A percentile compares a stretch with the other conserved stretches of the same genome.
Conservation (phyloP, 2,797 vertebrate species). For the Thunnus albacares region DNA sequence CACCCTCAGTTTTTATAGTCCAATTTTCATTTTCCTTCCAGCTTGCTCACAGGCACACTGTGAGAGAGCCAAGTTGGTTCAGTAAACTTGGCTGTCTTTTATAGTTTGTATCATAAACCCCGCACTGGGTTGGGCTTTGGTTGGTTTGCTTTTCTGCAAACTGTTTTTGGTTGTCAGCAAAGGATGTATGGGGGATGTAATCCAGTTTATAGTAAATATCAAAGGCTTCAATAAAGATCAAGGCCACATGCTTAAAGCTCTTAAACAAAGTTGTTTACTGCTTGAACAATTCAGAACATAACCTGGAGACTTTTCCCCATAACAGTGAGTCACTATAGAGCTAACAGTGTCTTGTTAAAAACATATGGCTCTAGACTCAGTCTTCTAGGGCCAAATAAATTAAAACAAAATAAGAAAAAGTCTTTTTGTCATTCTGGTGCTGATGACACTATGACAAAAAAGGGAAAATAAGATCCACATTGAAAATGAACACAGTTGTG, state of each 20-base stretch:
- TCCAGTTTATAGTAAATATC: slow-evolving; percentile 36
- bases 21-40: slow-evolving; percentile 43
- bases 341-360: not conserved
- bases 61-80: slow-evolving; percentile 29
- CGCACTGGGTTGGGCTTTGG: slow-evolving; percentile 39
- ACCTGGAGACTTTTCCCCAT: not conserved
- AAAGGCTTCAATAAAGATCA: slow-evolving; percentile 52
- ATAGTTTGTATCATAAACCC: slow-evolving; percentile 56
- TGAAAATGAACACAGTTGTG: not conserved
- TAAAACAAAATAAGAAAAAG: slow-evolving; percentile 7
- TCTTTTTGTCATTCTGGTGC: not conserved
- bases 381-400: slow-evolving; percentile 25
- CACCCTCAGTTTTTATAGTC: slow-evolving; percentile 48
- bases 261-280: slow-evolving; percentile 20
- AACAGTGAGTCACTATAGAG: not conserved
- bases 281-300: slow-evolving; percentile 29
- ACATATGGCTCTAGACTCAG: not conserved
- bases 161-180: slow-evolving; percentile 40
- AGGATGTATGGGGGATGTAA: slow-evolving; percentile 1
- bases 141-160: slow-evolving; percentile 37
- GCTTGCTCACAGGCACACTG: slow-evolving; percentile 34
- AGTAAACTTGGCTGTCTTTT: slow-evolving; percentile 43
- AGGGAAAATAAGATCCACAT: too few relatives aligned
- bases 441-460: slow-evolving; percentile 2
- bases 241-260: slow-evolving; percentile 47